Evolutionary conservation across 2,113 vertebrate species (phyloP).

Genomic region (Ceyx cyanopectus): DNA sequence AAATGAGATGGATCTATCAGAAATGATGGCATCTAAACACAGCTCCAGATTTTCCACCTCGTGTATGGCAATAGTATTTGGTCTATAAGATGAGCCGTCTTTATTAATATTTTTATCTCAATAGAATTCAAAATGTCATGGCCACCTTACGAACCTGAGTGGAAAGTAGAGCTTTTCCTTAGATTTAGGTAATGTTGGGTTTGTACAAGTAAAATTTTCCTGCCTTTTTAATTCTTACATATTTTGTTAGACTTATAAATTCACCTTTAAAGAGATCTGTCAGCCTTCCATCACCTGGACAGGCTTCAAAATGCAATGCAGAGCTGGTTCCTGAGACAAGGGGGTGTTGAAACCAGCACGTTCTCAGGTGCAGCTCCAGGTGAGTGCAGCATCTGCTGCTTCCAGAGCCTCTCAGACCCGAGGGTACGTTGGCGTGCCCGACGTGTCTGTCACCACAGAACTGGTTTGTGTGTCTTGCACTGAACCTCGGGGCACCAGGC

Average conservation of each 20-base stretch:
- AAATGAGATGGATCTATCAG: background rate
- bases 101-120: background rate
- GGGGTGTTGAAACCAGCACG: background rate
- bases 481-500: background rate
- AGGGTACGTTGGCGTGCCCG: background rate
- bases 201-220: background rate
- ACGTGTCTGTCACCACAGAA: background rate
- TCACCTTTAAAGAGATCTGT: background rate
- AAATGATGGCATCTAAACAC: background rate
- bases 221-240: background rate
- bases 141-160: background rate
- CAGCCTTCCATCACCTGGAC: background rate
- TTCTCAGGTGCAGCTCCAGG: background rate
- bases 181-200: background rate
- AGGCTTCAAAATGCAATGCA: background rate
- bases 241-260: background rate
- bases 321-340: background rate
- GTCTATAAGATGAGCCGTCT: background rate
- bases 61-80: background rate
- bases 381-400: background rate
- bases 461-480: background rate
- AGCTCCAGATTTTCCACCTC: background rate
- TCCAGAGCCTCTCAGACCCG: background rate
- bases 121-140: background rate
- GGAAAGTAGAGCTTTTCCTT: background rate